phyloP scores from a whole-genome alignment of 2,888 invertebrate genomes.

The Clistopyga incitator region DNA sequence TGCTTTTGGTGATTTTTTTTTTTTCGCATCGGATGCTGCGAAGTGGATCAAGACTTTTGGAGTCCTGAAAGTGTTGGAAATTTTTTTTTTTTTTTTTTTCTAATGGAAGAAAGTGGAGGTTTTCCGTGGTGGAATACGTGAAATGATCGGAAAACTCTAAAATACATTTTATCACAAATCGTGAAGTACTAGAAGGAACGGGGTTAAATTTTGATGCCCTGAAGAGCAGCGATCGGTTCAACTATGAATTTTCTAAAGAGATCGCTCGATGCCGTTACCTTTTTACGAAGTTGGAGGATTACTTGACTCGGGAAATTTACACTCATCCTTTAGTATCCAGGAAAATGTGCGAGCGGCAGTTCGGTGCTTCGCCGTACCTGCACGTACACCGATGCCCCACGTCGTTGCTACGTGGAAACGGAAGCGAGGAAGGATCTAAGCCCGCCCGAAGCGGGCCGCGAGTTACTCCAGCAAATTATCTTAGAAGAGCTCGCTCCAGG shows the following conservation, averaged over 20 bases:
- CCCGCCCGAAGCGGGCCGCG: slow-evolving; percentile 57
- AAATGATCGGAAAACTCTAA: too few relatives aligned
- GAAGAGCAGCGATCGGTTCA: too few relatives aligned
- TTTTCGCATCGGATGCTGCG: neutral
- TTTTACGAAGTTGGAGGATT: neutral
- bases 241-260: too few relatives aligned
- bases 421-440: slow-evolving; percentile 63
- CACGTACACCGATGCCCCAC: slow-evolving; percentile 15
- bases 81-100: too few relatives aligned
- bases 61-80: too few relatives aligned
- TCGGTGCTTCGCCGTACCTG: slow-evolving; percentile 18
- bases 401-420: slow-evolving; percentile 49
- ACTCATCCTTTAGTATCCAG: neutral
- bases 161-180: too few relatives aligned
- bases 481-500: slow-evolving; percentile 65
- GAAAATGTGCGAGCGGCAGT: slow-evolving; percentile 17
- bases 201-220: too few relatives aligned
- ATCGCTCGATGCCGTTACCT: too few relatives aligned
- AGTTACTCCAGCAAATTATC: slow-evolving; percentile 77
- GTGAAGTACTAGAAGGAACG: too few relatives aligned
- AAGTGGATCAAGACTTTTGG: neutral
- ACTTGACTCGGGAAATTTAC: neutral
- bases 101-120: too few relatives aligned
- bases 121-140: too few relatives aligned
- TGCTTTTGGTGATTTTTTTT: neutral